Conservation (phyloP, 2,797 vertebrate species). For the Cercopithecus neglectus region DNA sequence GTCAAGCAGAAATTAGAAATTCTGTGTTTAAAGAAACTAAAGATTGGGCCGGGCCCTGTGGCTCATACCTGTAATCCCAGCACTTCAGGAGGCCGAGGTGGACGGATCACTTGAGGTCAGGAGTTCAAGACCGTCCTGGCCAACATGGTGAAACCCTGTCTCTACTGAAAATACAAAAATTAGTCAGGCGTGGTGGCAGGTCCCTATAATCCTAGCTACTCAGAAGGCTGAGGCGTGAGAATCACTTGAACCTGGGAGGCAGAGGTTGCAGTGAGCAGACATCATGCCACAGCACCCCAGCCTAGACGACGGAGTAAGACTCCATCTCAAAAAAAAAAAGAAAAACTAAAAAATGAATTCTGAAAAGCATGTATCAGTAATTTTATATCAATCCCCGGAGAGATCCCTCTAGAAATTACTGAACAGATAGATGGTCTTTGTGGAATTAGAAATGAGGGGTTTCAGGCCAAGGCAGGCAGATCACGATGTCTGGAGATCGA, state of each 20-base stretch:
- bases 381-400: not conserved
- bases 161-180: not conserved
- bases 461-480: no score
- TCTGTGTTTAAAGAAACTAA: not conserved
- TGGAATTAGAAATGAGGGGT: not conserved
- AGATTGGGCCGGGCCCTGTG: not conserved
- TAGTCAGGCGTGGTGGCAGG: not conserved
- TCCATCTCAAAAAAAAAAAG: no score
- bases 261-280: not conserved
- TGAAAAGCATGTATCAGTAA: not conserved
- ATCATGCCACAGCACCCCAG: not conserved
- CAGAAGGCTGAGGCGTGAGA: not conserved
- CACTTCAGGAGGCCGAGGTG: not conserved
- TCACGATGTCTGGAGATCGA: no score
- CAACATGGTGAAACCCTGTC: not conserved
- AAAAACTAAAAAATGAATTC: not conserved
- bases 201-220: not conserved
- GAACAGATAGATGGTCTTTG: not conserved
- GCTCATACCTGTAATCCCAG: not conserved
- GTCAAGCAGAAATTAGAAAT: not conserved
- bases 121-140: not conserved
- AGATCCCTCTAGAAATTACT: not conserved
- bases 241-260: not conserved
- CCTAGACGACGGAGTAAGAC: no score
- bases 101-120: not conserved